Base-by-base conservation (phyloP, 2,797 vertebrate genomes). In the Notoglanidium macrostoma region DNA sequence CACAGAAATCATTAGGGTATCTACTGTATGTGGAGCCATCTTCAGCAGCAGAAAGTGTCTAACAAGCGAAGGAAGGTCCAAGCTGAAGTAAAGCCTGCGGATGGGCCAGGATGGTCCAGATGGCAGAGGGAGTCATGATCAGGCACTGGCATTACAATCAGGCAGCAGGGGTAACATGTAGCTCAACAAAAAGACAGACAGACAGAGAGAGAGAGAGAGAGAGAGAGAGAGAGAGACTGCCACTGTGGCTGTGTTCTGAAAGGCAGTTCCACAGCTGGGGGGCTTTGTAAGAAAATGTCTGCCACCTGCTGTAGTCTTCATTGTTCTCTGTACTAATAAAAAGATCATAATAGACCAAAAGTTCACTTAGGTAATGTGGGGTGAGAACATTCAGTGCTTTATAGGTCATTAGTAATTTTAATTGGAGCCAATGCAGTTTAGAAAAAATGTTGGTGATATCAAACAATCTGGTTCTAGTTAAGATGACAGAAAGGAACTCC, bases 381-480 rank as follows among this genome's bases (percentile, higher is more conserved):
- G 35, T 19, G 12, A 70, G 29, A 70, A 70, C 67, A 70, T 70
- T 32, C 29, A 70, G 67, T 29, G 29, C 17, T 70, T 70, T 70
- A 32, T 70, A 70, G 14, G 17, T 70, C 67, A 70, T 70, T 70
- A 70, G 67, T 70, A 29, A 70, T 70, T 70, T 70, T 70, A 70
- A 70, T 70, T 6, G n/a, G 29, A 70, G 17, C 15, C n/a, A 70
- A 70, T 32, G 67, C n/a, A 70, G 29, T 29, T 70, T 70, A 70
- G 67, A 63, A 19, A 70, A 32, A 10, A 70, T 70, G 15, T 40
- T 70, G 32, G 10, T 40, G 17, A 17, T 70, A 70, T 32, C 23
- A 65, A 23, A 65, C 21, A 7, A 11, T 70, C 8, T 40, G 35
- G 35, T 70, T 70, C 68, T 70, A 40, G 67, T 70, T 32, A 68